Base-by-base conservation (phyloP, 2,888 invertebrate species). In the Thysanoteuthis rhombus region DNA sequence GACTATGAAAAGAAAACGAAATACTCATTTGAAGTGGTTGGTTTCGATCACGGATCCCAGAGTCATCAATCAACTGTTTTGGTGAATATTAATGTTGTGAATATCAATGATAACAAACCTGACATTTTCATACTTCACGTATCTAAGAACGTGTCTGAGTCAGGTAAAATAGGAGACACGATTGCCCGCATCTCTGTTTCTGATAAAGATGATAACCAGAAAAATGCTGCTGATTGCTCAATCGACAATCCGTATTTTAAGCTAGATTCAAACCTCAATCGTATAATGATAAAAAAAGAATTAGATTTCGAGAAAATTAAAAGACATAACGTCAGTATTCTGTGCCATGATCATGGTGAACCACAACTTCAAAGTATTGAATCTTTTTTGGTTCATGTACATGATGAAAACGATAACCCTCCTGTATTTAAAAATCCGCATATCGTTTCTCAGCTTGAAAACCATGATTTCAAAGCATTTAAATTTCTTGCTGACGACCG, bases 181-280 rank as follows among this genome's bases (percentile, higher is more conserved):
- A 99, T 99, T 0, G 99, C 99, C 0, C 99, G 99, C 16, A 98
- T 99, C 16, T 98, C 98, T 0, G 98, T 99, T 0, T 94, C 94
- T 8, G 96, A 96, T 94, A 45, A 92, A 0, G 96, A 96, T 94
- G 95, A 95, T 93, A 96, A 96, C 10, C 94, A 94, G 25, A 96
- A 96, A 94, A 96, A 96, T 6, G 93, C 94, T 40, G 95, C 96
- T 1, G 93, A 94, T 8, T 97, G 96, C 94, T 94, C 94, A 42
- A 89, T 96, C 42, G 90, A 95, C n/a, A 95, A 95, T 91, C 93
- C 95, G 36, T 94, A 95, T 58, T 96, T 96, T 92, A 95, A 95
- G 75, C 94, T 95, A n/a, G 94, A 95, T 47, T 96, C 96, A 90
- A 94, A 93, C 91, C 94, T 96, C 52, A 95, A 95, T 58, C 94